phyloP scores from a whole-genome alignment of 2,888 invertebrate species.

The Bimastos eiseni region DNA sequence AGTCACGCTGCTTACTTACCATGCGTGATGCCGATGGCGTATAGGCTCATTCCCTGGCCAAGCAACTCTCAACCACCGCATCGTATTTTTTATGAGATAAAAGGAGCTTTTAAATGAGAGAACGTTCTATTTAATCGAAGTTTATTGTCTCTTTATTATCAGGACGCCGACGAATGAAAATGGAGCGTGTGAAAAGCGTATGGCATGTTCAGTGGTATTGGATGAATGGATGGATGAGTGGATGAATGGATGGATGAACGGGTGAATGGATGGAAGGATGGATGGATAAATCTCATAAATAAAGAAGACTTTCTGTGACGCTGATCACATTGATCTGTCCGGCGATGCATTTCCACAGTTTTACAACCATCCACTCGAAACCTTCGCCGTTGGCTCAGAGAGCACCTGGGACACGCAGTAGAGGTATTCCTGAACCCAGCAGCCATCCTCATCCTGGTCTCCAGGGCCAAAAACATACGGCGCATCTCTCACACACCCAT shows the following conservation, averaged over 20 bases:
- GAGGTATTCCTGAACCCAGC: too few species aligned
- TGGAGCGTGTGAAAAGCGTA: neutral
- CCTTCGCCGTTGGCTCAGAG: too few species aligned
- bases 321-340: too few species aligned
- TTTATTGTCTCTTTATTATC: slow-evolving; percentile 3
- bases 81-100: neutral
- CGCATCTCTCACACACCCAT: too few species aligned
- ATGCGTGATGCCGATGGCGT: neutral
- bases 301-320: too few species aligned
- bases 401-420: too few species aligned
- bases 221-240: neutral
- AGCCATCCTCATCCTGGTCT: too few species aligned
- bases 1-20: neutral
- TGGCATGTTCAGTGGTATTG: neutral
- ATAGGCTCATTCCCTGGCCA: neutral
- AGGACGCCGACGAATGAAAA: neutral
- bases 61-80: neutral
- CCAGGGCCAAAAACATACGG: too few species aligned
- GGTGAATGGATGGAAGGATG: neutral
- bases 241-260: neutral
- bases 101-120: neutral
- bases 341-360: too few species aligned
- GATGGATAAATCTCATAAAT: too few species aligned
- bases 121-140: neutral
- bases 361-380: too few species aligned